Base-by-base conservation (phyloP, 1,140 invertebrate genomes). In the Diplogasteroides magnus region DNA sequence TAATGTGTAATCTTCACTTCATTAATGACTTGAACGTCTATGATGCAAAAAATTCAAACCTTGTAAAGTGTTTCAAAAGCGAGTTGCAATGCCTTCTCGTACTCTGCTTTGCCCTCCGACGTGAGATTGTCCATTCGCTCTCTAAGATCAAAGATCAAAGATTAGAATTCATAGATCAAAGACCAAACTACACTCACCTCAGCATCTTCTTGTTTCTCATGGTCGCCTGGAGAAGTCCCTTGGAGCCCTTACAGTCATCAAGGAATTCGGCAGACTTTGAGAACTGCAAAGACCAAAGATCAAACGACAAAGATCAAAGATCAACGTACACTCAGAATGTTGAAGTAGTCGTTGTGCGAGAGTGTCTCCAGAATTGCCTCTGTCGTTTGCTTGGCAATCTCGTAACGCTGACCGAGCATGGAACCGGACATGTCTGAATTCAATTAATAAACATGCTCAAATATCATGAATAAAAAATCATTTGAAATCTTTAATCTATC, bases 301-400 rank as follows among this genome's bases (percentile, higher is more conserved):
- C 32, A 27, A 62, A 57, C 1, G 62, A 1, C 11, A 58, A 15
- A 55, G 59, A 14, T 90, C 87, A 6, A 23, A 13, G 6, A 65
- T 14, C 15, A 31, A 70, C 69, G 25, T 27, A 88, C 87, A 72
- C 88, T 89, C 64, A 93, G 89, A 31, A 99, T 89, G 75, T 95
- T 95, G 58, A 98, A 90, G 81, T 92, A 97, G 84, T 99, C 97
- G 83, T 99, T 96, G 79, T 98, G 96, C 13, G 91, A 96, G 11
- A 99, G 88, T 0, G 97, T 98, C 32, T 96, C 91, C 71, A 99
- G 83, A 57, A 99, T 90, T 19, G 87, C 85, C 63, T 95, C 89
- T 0, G 94, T 93, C 68, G 88, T 88, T 73, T 94, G 92, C 79
- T 90, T 90, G 3, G 95, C 94, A 71, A 98, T 96, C 84, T 93